Evolutionary conservation across 2,113 vertebrate genomes (phyloP).

Genomic region (Tetrax tetrax): DNA sequence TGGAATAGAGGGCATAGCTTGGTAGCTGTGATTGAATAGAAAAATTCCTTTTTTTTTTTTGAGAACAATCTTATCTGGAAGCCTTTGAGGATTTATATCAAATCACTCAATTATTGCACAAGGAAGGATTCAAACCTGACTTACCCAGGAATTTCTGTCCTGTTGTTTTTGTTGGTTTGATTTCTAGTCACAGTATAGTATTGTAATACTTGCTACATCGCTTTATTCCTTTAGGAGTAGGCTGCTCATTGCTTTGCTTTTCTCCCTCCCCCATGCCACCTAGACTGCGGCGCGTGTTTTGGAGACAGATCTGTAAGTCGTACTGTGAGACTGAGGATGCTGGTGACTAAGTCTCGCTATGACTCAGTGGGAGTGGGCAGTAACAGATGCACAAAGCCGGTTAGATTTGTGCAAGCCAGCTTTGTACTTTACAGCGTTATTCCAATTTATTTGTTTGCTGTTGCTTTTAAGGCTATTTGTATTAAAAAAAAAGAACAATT

Average conservation of each 20-base stretch:
- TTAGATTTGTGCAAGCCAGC: constrained; percentile 14
- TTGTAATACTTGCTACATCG: neutral
- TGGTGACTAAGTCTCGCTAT: constrained; percentile 46
- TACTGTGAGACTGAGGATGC: constrained; percentile 49
- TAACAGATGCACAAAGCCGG: constrained; percentile 68
- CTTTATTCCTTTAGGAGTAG: constrained; percentile 13
- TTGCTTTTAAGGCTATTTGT: neutral
- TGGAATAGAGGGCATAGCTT: neutral
- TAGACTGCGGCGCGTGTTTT: constrained; percentile 23
- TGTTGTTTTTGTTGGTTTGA: neutral
- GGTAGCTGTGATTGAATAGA: neutral
- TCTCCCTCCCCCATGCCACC: constrained; percentile 22
- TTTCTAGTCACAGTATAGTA: neutral
- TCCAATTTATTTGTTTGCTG: constrained; percentile 18
- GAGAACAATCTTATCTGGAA: neutral
- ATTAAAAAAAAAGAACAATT: neutral
- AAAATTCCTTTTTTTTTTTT: neutral
- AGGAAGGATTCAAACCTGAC: neutral
- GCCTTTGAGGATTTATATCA: neutral
- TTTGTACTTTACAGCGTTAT: constrained; percentile 4
- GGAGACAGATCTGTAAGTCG: constrained; percentile 16
- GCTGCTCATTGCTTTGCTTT: neutral
- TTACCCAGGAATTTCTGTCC: neutral
- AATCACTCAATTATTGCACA: neutral
- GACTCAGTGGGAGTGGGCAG: constrained; percentile 75